Evolutionary conservation across 1,140 invertebrate genomes (phyloP), one percentile per base, ranked within the genome.

Genomic region (Gryllus bimaculatus): DNA sequence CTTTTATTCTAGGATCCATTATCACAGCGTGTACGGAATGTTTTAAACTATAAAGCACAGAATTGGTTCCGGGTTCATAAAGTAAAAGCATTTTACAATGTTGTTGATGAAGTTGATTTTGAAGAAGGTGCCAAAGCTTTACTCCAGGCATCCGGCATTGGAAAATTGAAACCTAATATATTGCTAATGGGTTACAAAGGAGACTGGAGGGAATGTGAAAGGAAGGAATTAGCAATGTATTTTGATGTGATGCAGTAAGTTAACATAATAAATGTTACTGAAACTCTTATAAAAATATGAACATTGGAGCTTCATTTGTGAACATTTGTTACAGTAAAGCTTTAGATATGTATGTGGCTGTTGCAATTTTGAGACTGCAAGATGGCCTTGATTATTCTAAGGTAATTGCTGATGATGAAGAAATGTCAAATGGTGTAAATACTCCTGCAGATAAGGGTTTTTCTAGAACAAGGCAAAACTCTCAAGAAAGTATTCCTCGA

Each of bases 171-270:
- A 82, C 96, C 96, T 0, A 98, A 98, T 83, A 95, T 97, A 80
- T 84, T 98, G 6, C 85, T 98, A 80, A 91, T 97, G 91, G 97
- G 97, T 8, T 98, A 94, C 86, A 98, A 98, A 86, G 89, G 91
- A 80, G 91, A 98, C 85, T 99, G 97, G 97, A 88, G 90, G 80
- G 90, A 87, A 0, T 95, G 95, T 84, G 87, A 91, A 8, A 86
- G 85, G 6, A 88, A 91, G 49, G 91, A 94, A 80, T 86, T 97
- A 8, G 89, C 91, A 48, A 92, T 95, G 84, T 98, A 98, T 85
- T 96, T 98, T 82, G 93, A 95, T 83, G 89, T 94, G 12, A 93
- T 99, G 86, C 96, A 98, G 95, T 98, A 89, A 91, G 94, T 77
- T 12, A 20, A 18, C 10, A 21, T 13, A 2, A 2, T 39, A 18